Evolutionary conservation across 2,888 invertebrate species (phyloP), one percentile per base, ranked within the genome.

Genomic region (Allacma fusca): DNA sequence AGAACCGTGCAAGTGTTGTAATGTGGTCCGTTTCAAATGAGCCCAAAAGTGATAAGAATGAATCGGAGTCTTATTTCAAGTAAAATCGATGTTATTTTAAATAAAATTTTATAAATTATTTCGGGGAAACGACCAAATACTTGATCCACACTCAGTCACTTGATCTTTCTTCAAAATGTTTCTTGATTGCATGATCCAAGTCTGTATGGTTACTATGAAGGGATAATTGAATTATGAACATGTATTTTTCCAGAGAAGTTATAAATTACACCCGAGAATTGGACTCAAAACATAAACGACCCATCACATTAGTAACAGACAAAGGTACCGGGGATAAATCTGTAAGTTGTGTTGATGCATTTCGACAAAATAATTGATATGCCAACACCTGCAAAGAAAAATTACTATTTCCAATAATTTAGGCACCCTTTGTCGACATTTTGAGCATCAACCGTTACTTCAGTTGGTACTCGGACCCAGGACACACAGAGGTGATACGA

Each of bases 11-110:
- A 0, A 93, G 95, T 78, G 97, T 97, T 28, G 91, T 98, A 78
- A 94, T 96, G 91, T 98, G 98, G 98, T 98, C 97, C 5, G 91
- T 98, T 77, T 93, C 97, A 21, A 98, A 98, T 87, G 98, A 98
- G 86, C 97, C 98, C 0, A 89, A 92, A 80, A 93, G 94, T 0
- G 89, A 91, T 78, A 88, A 90, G 76, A 85, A 88, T 23, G 89
- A 90, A 76, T 92, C 97, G 2, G 93, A 92, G 79, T 88, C 89
- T 44, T 98, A 98, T 87, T 98, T 95, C 87, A 91, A 89, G 93
- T 93, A 88, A 87, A 87, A 12, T 71, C 19, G 44, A 9, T 13
- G 9, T 43, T 43, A 9, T 43, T 43, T 43, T 13, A n/a, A n/a
- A n/a, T 43, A 13, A 13, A 43, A 43, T 43, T 43, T 43, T n/a